A percentile compares a stretch with the other conserved stretches of the same genome.
These are phyloP conservation scores for Archegozetes longisetosus DNA, from an alignment of 1,140 invertebrate species.

Conservation along the genomic window DNA sequence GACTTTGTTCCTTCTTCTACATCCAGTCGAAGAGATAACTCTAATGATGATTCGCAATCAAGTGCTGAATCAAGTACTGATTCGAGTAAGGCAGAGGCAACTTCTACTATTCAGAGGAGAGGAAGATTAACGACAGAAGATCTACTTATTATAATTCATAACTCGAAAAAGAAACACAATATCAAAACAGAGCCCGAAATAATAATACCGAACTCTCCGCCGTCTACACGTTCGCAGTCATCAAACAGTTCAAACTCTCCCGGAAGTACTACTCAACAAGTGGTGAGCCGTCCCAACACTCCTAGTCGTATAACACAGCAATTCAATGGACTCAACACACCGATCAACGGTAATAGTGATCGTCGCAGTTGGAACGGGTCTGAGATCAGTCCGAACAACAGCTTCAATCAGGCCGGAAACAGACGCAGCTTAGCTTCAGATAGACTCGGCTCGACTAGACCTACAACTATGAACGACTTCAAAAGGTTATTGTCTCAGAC, in stretches of 20 bases:
- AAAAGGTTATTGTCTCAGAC: conserved; percentile 58
- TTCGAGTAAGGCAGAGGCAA: neutral
- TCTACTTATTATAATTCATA: conserved; percentile 22
- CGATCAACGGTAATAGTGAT: neutral
- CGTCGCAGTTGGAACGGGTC: neutral
- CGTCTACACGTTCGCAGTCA: neutral
- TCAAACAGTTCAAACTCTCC: neutral
- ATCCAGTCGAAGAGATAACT: no score
- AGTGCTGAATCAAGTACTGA: no score
- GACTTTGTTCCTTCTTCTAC: no score
- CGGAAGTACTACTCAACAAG: neutral
- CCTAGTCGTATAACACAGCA: neutral
- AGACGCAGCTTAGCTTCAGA: conserved; percentile 30
- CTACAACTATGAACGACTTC: conserved; percentile 42
- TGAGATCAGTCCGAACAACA: neutral
- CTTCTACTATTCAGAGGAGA: neutral
- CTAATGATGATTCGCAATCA: no score
- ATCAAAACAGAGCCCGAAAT: conserved; percentile 20
- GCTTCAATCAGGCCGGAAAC: neutral
- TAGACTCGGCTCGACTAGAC: conserved; percentile 31
- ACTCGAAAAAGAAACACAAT: conserved; percentile 23
- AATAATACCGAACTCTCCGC: neutral
- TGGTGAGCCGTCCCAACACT: neutral
- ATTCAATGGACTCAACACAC: neutral
- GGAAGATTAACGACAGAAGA: conserved; percentile 21